Evolutionary conservation across 2,113 vertebrate genomes (phyloP), one percentile per base, ranked within the genome.

Genomic region (Limnothrissa miodon): DNA sequence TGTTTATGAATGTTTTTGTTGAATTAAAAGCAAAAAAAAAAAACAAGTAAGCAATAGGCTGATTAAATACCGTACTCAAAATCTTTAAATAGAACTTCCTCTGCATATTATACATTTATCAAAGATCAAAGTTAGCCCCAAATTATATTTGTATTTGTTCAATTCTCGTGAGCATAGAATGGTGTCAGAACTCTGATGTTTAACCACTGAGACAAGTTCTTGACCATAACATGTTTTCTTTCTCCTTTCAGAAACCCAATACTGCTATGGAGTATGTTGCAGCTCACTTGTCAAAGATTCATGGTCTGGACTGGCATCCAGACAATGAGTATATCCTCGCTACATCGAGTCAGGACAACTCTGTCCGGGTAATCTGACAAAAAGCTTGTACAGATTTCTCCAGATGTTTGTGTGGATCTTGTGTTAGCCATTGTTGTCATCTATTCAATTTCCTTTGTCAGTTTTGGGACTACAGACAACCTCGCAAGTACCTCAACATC

Each of bases 381-480:
- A 36, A 10, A 70, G 11, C 10, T 36, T 53, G 25, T 36, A 70
- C 62, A 29, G 29, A 33, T 11, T n/a, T 10, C 33, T 19, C 13
- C 62, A 36, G 36, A 70, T 21, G 17, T 70, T 70, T 19, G 10
- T 70, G 10, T 17, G 11, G 13, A 2, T n/a, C 70, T 9, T 78
- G 2, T 62, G 39, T 39, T 5, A 9, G 39, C 59, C 9, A 17
- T 21, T 29, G 81, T 85, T 10, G 48, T 53, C 17, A n/a, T 36
- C 10, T 62, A 11, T 36, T 78, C 2, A 25, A 8, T 80, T 21
- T 23, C 46, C 56, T 66, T 86, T 39, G 86, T 0, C 81, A 99
- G 97, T 99, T 99, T 88, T 99, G 98, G 98, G 98, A 99, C 94
- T 98, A 95, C 89, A 95, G 98, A 85, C 97, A 99, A 90, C 98